Base-by-base conservation (phyloP, 2,888 invertebrate genomes). In the Phragmatobia fuliginosa region DNA sequence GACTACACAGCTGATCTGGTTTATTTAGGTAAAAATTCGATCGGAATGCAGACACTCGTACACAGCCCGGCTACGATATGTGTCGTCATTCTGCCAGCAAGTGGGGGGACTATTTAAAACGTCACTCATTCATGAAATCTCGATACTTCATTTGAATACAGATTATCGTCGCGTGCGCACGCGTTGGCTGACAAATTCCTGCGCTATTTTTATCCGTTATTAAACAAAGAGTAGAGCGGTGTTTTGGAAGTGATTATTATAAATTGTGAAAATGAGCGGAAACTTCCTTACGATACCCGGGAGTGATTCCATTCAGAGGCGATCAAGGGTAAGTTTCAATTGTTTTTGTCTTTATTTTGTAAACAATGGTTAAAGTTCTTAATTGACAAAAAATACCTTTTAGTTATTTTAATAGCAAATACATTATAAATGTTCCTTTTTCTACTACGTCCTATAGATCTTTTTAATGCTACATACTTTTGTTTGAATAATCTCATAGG, bases 111-210 rank as follows among this genome's bases (percentile, higher is more conserved):
- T 91, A 92, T 92, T 91, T 92, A 90, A 91, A 91, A 91, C 95
- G 94, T 95, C 95, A 95, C 87, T 84, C 95, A 95, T 95, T 95
- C 95, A 95, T 93, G 89, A 94, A 92, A 83, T 83, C 82, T 68
- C 75, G 77, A 78, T 85, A 88, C 78, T 75, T 82, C 92, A 95
- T 90, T 93, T 83, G 83, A 86, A 84, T 80, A 83, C 82, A 81
- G 88, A 85, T 80, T 84, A 83, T 77, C 87, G 89, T 75, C 89
- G 91, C 89, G 91, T 90, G 89, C 92, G 91, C 92, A 94, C 93
- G 94, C 81, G 72, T 69, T 66, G 71, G 72, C 66, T 62, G 18
- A 38, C 74, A 71, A 70, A 74, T 74, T 74, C 70, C 71, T 75
- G 82, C 79, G 83, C 81, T 88, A 86, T 86, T 83, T 84, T 76